Evolutionary conservation across 2,797 vertebrate genomes (phyloP).

Genomic region (Capromys pilorides): DNA sequence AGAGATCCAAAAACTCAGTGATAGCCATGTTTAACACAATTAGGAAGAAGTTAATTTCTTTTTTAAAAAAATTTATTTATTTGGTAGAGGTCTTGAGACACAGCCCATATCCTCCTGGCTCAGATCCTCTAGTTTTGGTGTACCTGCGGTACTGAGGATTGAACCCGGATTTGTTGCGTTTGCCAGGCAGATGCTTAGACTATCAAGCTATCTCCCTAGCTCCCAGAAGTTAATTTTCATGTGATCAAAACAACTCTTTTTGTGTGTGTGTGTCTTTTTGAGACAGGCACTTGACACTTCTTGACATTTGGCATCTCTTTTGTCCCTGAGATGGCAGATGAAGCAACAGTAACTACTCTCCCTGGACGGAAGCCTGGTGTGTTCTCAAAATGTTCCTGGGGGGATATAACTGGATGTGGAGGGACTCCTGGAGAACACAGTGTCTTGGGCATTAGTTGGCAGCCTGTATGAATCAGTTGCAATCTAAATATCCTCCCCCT

Average conservation of each 20-base stretch:
- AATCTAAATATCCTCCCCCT: slow-evolving; percentile 31
- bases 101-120: too few relatives aligned
- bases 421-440: slow-evolving; percentile 5
- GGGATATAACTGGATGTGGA: background rate
- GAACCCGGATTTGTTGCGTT: too few relatives aligned
- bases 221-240: background rate
- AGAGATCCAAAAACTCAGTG: background rate
- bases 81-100: too few relatives aligned
- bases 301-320: too few relatives aligned
- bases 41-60: slow-evolving; percentile 14
- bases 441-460: background rate
- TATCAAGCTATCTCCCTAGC: too few relatives aligned
- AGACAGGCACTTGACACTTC: too few relatives aligned
- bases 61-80: too few relatives aligned
- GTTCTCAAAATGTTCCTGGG: background rate
- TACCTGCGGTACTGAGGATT: too few relatives aligned
- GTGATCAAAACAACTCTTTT: background rate
- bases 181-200: too few relatives aligned
- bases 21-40: background rate
- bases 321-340: background rate
- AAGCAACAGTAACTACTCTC: background rate
- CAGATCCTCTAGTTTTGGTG: too few relatives aligned
- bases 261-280: too few relatives aligned
- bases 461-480: slow-evolving; percentile 8
- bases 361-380: background rate